A percentile compares a stretch with the other conserved stretches of the same genome.
These are phyloP conservation scores for Xiphophorus couchianus DNA, from an alignment of 2,113 vertebrate genomes.

Conservation along the genomic window DNA sequence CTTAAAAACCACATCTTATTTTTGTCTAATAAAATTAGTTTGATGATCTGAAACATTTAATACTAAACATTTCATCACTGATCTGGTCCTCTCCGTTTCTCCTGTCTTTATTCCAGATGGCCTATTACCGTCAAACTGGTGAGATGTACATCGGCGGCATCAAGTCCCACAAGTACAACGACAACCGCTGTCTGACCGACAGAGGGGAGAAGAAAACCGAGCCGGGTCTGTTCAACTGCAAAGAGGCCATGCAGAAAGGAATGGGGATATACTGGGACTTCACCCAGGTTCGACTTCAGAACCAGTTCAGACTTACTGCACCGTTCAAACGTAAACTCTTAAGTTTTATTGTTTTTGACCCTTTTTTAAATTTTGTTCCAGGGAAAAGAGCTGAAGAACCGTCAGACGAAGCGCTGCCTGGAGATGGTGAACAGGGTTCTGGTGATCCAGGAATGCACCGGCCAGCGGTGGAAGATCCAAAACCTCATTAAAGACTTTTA, in stretches of 20 bases:
- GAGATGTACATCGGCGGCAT: slow-evolving; percentile 69
- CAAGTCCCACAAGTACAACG: slow-evolving; percentile 56
- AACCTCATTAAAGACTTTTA: slow-evolving; percentile 54
- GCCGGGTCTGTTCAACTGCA: slow-evolving; percentile 68
- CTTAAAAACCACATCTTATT: too few relatives aligned
- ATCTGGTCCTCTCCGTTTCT: background rate
- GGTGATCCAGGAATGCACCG: slow-evolving; percentile 64
- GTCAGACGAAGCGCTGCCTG: slow-evolving; percentile 70
- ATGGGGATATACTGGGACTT: slow-evolving; percentile 76
- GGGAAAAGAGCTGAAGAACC: slow-evolving; percentile 74
- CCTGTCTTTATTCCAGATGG: slow-evolving; percentile 11
- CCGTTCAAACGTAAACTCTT: too few relatives aligned
- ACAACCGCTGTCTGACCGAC: slow-evolving; percentile 70
- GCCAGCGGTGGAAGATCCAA: slow-evolving; percentile 71
- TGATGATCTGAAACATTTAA: too few relatives aligned
- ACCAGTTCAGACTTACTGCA: background rate
- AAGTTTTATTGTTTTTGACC: background rate
- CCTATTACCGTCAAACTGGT: slow-evolving; percentile 51
- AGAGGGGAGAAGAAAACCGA: slow-evolving; percentile 15
- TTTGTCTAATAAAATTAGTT: too few relatives aligned
- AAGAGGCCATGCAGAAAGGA: slow-evolving; percentile 54
- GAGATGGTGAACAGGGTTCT: slow-evolving; percentile 59
- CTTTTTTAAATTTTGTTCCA: slow-evolving; percentile 39
- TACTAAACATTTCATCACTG: background rate
- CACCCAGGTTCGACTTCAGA: slow-evolving; percentile 66